Conservation (phyloP, 1,140 invertebrate species). For the Dendroctonus valens region DNA sequence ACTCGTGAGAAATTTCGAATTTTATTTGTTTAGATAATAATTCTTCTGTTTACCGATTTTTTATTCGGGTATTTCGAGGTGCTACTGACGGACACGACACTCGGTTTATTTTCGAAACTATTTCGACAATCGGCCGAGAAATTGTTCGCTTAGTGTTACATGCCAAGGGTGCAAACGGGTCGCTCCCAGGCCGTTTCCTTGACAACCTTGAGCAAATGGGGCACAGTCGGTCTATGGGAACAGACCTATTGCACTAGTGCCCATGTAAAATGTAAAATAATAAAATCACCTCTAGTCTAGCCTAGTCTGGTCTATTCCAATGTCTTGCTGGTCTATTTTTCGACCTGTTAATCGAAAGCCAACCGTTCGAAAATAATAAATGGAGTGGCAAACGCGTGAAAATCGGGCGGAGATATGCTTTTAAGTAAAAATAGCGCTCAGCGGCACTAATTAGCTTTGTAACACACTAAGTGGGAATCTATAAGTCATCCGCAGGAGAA, state of each 20-base stretch:
- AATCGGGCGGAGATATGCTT: constrained; percentile 31
- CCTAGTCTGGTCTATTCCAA: too few relatives aligned
- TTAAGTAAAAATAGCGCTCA: constrained; percentile 33
- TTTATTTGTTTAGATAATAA: constrained; percentile 34
- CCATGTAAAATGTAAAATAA: too few relatives aligned
- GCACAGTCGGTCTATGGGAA: too few relatives aligned
- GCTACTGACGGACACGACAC: constrained; percentile 17
- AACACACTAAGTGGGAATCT: constrained; percentile 15
- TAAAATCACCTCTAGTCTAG: too few relatives aligned
- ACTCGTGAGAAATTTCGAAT: constrained; percentile 32
- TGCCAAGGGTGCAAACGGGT: too few relatives aligned
- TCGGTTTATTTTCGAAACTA: constrained; percentile 13
- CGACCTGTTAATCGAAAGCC: too few relatives aligned
- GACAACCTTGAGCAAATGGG: too few relatives aligned
- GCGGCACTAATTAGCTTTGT: constrained; percentile 30
- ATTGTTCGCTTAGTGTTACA: not conserved
- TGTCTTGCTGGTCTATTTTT: too few relatives aligned
- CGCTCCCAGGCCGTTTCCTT: too few relatives aligned
- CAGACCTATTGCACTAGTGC: too few relatives aligned
- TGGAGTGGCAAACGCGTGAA: constrained; percentile 22
- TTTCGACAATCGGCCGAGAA: constrained; percentile 1
- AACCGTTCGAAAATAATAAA: not conserved
- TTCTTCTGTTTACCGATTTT: constrained; percentile 28
- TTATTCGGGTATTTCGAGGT: constrained; percentile 25
- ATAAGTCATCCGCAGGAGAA: not conserved